A percentile compares a stretch with the other conserved stretches of the same genome.
These are phyloP conservation scores for Euclidia mi DNA, from an alignment of 2,888 invertebrate genomes.

Conservation along the genomic window DNA sequence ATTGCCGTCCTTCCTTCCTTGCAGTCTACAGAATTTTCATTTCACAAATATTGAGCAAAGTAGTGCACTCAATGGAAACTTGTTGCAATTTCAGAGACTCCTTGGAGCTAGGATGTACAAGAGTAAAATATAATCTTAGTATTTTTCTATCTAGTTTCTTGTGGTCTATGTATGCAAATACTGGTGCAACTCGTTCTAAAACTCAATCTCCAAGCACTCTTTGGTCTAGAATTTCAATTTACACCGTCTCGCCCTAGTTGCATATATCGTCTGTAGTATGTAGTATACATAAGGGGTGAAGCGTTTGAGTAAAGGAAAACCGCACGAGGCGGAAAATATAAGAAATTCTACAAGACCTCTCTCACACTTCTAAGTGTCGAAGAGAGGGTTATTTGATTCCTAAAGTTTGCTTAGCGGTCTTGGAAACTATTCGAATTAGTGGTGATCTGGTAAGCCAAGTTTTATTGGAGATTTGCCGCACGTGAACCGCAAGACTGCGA, in stretches of 20 bases:
- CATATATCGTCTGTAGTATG: slow-evolving; percentile 7
- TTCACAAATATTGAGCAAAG: no score
- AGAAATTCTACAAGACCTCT: neutral
- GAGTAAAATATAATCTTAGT: no score
- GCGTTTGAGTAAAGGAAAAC: slow-evolving; percentile 1
- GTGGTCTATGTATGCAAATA: slow-evolving; percentile 1
- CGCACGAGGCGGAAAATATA: neutral
- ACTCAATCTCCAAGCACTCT: neutral
- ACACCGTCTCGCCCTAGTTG: slow-evolving; percentile 5
- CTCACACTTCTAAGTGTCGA: slow-evolving; percentile 2
- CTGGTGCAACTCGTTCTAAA: slow-evolving; percentile 3
- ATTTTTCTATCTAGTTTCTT: neutral
- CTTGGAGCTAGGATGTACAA: no score
- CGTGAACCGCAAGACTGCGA: no score
- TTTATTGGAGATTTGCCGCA: slow-evolving; percentile 25
- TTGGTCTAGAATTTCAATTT: slow-evolving; percentile 6
- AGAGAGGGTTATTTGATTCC: slow-evolving; percentile 20
- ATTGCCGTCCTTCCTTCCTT: no score
- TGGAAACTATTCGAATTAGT: slow-evolving; percentile 39
- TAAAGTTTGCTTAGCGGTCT: slow-evolving; percentile 24
- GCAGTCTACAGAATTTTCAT: no score
- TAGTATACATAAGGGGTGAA: neutral
- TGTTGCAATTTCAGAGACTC: no score
- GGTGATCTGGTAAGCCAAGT: slow-evolving; percentile 9
- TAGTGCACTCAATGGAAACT: no score